Evolutionary conservation across 1,140 invertebrate species (phyloP), one percentile per base, ranked within the genome.

Genomic region (Cataglyphis hispanica): DNA sequence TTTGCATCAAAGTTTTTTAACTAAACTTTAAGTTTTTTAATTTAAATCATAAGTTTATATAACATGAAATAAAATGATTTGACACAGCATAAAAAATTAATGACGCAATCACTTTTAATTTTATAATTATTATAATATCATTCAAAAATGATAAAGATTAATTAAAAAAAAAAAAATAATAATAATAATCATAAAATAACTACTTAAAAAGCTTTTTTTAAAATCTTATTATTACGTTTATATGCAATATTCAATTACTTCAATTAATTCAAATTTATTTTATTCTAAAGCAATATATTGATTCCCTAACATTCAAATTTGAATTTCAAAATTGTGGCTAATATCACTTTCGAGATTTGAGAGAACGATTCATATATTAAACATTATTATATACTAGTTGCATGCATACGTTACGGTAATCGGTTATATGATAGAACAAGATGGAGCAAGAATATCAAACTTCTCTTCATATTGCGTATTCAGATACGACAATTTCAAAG

Each of bases 361-460:
- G 67, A 83, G 67, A 83, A 60, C 67, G 78, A 46, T n/a, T 58
- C 37, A 3, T 19, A 60, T 31, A n/a, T 81, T 67, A 83, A 83
- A 83, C 40, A 89, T 77, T 64, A 78, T 77, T 77, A 87, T 19
- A 50, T 81, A 78, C 50, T 69, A 85, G 34, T 63, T 60, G 78
- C 86, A 90, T 90, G 89, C 89, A 90, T 80, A 69, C 69, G 63
- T 78, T 78, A 64, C 37, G 27, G 10, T 80, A 19, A 22, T 81
- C 37, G n/a, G 40, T 16, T 60, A 46, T 72, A 34, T 34, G 31
- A 63, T 84, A 56, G 63, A 70, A 84, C 85, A 90, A 90, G 84
- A 90, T 90, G 89, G 89, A 90, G 89, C 89, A 90, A 90, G 89
- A 89, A 86, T 89, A 87, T 90, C 75, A 87, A 81, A 85, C 70